A percentile compares a stretch with the other conserved stretches of the same genome.
Conservation (phyloP, 1,140 invertebrate genomes). For the Heterodera schachtii region DNA sequence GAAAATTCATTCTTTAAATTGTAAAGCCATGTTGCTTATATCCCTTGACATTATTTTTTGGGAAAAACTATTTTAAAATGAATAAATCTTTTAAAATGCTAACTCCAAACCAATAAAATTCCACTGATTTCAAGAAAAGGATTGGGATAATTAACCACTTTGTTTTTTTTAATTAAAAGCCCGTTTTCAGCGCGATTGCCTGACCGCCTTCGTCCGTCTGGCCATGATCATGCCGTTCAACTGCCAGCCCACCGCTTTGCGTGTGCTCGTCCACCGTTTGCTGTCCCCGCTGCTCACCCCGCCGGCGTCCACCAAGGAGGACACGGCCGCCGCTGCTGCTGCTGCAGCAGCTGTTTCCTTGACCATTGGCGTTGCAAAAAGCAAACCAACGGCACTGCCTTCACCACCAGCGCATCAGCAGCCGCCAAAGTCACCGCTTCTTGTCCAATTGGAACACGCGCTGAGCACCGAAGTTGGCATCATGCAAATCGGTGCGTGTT, state of each 20-base stretch:
- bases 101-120: no score
- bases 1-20: no score
- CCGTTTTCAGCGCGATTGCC: slow-evolving; percentile 51
- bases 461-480: slow-evolving; percentile 45
- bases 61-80: no score
- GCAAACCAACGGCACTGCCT: slow-evolving; percentile 11
- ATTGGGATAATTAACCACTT: no score
- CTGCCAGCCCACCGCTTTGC: slow-evolving; percentile 41
- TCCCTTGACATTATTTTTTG: no score
- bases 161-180: no score
- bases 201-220: slow-evolving; percentile 52
- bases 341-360: not conserved
- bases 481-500: slow-evolving; percentile 43
- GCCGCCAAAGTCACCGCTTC: slow-evolving; percentile 2
- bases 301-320: not conserved
- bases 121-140: no score
- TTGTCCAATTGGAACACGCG: slow-evolving; percentile 15
- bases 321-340: slow-evolving; percentile 10
- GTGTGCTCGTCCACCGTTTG: slow-evolving; percentile 37
- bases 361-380: slow-evolving; percentile 16
- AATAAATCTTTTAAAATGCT: no score
- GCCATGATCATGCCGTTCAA: slow-evolving; percentile 54
- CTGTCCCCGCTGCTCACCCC: slow-evolving; percentile 43
- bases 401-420: not conserved
- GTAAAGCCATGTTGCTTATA: no score